phyloP scores from a whole-genome alignment of 2,113 vertebrate species.

The Chionodraco myersi region DNA sequence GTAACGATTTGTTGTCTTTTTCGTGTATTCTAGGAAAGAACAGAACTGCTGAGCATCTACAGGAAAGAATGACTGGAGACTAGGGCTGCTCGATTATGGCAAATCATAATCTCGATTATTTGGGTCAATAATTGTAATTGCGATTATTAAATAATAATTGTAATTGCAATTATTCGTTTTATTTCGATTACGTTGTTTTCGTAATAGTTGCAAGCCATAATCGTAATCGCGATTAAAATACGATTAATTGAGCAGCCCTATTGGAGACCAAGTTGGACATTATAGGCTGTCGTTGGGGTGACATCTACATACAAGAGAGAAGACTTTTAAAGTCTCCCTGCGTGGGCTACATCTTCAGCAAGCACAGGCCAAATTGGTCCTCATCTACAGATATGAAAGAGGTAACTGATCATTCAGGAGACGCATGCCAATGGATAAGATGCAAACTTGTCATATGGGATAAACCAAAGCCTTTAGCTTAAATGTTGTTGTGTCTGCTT shows the following conservation, averaged over 20 bases:
- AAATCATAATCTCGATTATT: no score
- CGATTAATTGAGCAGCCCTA: no score
- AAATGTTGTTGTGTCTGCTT: background rate
- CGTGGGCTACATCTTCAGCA: background rate
- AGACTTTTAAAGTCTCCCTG: background rate
- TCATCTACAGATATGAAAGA: background rate
- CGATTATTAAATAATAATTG: no score
- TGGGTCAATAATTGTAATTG: no score
- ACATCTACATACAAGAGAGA: background rate
- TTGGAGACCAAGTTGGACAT: background rate
- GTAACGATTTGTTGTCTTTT: background rate
- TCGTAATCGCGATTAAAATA: no score
- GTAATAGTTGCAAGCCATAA: no score
- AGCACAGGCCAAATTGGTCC: background rate
- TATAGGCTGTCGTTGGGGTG: no score
- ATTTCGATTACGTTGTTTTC: no score
- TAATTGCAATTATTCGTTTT: no score
- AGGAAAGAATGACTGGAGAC: background rate
- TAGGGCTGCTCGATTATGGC: no score
- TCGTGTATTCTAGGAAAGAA: slow-evolving; percentile 13
- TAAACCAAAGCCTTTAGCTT: slow-evolving; percentile 3
- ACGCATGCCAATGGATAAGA: slow-evolving; percentile 30
- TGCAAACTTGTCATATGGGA: slow-evolving; percentile 53
- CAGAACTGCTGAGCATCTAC: background rate
- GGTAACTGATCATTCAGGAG: background rate